phyloP scores from a whole-genome alignment of 2,888 invertebrate species.

The Microctonus brassicae region DNA sequence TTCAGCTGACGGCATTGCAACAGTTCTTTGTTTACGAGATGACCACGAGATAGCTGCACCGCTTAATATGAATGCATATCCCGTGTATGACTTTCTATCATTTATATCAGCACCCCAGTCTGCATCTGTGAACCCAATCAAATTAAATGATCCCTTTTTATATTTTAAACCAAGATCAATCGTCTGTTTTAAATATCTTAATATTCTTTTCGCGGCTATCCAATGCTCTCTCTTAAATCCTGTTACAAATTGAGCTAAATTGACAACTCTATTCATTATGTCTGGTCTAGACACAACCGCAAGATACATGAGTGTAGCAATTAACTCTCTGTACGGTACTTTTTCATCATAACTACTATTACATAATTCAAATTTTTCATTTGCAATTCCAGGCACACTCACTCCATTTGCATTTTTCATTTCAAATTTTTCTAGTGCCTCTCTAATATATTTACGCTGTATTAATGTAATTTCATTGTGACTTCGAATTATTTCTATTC shows the following conservation, averaged over 20 bases:
- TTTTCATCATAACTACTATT: too few species aligned
- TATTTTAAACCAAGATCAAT: not conserved
- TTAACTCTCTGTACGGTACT: slow-evolving; percentile 16
- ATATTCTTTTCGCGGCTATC: slow-evolving; percentile 26
- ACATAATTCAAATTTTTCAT: not conserved
- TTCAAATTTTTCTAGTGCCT: slow-evolving; percentile 47
- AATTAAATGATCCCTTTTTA: not conserved
- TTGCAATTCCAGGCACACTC: too few species aligned
- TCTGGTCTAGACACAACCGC: slow-evolving; percentile 13
- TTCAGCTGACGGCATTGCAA: slow-evolving; percentile 37
- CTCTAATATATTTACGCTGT: slow-evolving; percentile 47
- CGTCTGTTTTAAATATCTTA: slow-evolving; percentile 33
- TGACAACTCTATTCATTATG: slow-evolving; percentile 12
- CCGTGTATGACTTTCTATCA: slow-evolving; percentile 40
- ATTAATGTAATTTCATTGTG: slow-evolving; percentile 14
- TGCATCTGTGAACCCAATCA: slow-evolving; percentile 32
- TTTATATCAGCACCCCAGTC: slow-evolving; percentile 31
- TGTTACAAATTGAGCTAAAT: slow-evolving; percentile 32
- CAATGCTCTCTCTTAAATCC: slow-evolving; percentile 21
- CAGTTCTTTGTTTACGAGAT: slow-evolving; percentile 38
- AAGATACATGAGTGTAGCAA: slow-evolving; percentile 28
- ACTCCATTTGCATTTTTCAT: slow-evolving; percentile 47
- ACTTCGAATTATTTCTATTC: slow-evolving; percentile 44
- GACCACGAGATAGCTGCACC: slow-evolving; percentile 35
- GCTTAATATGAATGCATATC: slow-evolving; percentile 32